Base-by-base conservation (phyloP, 2,113 vertebrate species). In the Oncorhynchus keta region DNA sequence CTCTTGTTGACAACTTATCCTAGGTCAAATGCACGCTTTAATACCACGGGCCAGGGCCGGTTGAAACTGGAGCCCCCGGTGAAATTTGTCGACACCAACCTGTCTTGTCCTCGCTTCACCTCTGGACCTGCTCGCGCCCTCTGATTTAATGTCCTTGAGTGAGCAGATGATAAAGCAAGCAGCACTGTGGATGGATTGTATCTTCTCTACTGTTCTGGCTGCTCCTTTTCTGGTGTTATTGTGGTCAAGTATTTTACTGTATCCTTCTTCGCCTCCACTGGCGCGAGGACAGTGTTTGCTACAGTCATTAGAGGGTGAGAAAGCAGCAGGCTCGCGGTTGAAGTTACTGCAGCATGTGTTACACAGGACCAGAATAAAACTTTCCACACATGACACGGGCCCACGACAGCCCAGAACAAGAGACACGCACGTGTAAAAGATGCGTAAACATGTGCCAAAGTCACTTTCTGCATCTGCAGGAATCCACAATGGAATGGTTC, bases 1-100 rank as follows among this genome's bases (percentile, higher is more conserved):
- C 84, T 87, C 90, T 87, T 92, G 92, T 92, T 93, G 91, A 92
- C 93, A 94, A 91, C 92, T 90, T 91, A 76, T 90, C 87, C 89
- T 83, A 73, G 89, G 87, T 92, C 90, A 92, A 83, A 90, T 86
- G 88, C 82, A 75, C 81, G 79, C 86, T 84, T 87, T 89, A 89
- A 90, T 89, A 89, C 83, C 89, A 88, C 73, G 65, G 84, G 85
- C 83, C 85, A 79, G 68, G 79, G 84, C 76, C 70, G 65, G 82
- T 79, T 88, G 92, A 89, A 92, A 92, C 90, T 78, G 65, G 91
- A 93, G 87, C 89, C 90, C 75, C 90, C 73, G 81, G 64, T 84
- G 88, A 79, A 55, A 88, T 90, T 88, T 89, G 87, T 89, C 87
- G 80, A 79, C 90, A 86, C 89, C 84, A 74, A 87, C 87, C 88